Conservation (phyloP, 1,140 invertebrate genomes). For the Drosophila albomicans region DNA sequence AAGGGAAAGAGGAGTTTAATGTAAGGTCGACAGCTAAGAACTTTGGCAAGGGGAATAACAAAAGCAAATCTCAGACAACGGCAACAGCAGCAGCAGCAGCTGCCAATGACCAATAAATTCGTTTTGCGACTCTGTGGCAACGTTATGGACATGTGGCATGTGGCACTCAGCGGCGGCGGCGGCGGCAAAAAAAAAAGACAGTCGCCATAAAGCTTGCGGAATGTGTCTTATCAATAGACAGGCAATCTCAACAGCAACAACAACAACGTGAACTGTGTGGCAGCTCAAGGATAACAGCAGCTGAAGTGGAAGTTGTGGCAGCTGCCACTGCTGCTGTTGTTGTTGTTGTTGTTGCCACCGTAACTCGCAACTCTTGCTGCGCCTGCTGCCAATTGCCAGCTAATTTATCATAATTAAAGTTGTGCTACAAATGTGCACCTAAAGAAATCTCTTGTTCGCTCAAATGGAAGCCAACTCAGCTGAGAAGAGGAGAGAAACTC, state of each 20-base stretch:
- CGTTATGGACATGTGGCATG: constrained; percentile 40
- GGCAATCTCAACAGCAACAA: constrained; percentile 31
- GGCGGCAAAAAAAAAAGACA: not conserved
- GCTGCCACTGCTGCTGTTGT: constrained; percentile 24
- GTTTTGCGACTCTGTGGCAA: constrained; percentile 31
- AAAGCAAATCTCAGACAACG: constrained; percentile 26
- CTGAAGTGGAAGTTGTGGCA: constrained; percentile 22
- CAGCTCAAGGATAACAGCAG: constrained; percentile 54
- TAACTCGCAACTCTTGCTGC: constrained; percentile 16
- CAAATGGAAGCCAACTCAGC: not conserved
- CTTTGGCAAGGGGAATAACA: constrained; percentile 17
- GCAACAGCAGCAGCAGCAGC: constrained; percentile 13
- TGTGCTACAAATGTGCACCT: constrained; percentile 23
- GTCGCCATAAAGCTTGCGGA: constrained; percentile 41
- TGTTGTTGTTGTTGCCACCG: not conserved
- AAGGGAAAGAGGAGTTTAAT: constrained; percentile 19
- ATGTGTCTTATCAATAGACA: constrained; percentile 49
- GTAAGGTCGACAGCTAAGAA: constrained; percentile 20
- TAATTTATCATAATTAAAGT: constrained; percentile 54
- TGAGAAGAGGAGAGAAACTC: not conserved
- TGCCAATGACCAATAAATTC: constrained; percentile 45
- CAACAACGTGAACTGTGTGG: constrained; percentile 23
- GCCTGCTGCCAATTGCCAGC: constrained; percentile 31
- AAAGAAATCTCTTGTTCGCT: constrained; percentile 16
- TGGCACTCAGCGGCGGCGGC: constrained; percentile 27